Evolutionary conservation across 2,797 vertebrate genomes (phyloP), one percentile per base, ranked within the genome.

Genomic region (Carapus acus): DNA sequence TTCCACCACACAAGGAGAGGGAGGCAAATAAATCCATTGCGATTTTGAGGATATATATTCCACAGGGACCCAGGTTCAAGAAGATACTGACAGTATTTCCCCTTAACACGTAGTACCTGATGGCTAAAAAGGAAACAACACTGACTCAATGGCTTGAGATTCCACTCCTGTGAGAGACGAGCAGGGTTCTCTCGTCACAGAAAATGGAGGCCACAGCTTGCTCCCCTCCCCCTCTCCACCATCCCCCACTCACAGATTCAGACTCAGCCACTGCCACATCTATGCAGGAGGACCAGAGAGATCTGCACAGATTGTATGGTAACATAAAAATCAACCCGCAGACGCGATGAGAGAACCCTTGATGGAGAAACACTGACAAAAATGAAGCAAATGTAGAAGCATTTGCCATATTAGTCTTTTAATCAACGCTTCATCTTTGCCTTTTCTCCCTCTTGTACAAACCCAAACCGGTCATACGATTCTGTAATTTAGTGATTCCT

Each of bases 181-280:
- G 82, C 82, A 80, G 78, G 84, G 81, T 80, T 87, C 78, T 85
- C 84, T 85, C 83, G 80, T 86, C 85, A 83, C 83, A 88, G 85
- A 87, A 88, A 88, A 88, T 86, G 87, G 86, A 86, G 87, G 84
- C 82, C 81, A 86, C 82, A 82, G 86, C 83, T 84, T 73, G 77
- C 81, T 88, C 83, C 84, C 85, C 82, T 78, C 83, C 83, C 82
- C 80, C 82, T 69, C 79, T 69, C 82, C 86, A 83, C 82, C 85
- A 83, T 83, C 83, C 84, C 82, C 86, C 85, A 84, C 85, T 73
- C 81, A 46, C 43, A 76, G 83, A 81, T 85, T 83, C 71, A 84
- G 79, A 78, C 77, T 80, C 81, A 58, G 76, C 80, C 83, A 83
- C 79, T 83, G 85, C 84, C 84, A 88, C 83, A 83, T 86, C 84